These are phyloP conservation scores for Chloroceryle inda DNA, from an alignment of 2,797 vertebrate genomes.

Conservation along the genomic window DNA sequence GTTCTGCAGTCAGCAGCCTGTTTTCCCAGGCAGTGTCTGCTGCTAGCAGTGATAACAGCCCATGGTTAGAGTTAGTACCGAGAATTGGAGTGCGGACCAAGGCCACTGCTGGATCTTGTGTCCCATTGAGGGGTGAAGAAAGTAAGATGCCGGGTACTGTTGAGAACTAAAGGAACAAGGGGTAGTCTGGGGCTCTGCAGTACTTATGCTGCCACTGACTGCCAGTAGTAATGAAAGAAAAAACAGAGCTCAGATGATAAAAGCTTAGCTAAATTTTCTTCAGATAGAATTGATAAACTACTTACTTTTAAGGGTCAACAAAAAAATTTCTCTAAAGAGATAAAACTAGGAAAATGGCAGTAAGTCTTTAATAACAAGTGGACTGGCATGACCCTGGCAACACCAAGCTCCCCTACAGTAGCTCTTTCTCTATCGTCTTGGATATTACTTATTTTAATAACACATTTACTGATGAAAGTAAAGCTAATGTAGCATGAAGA, in stretches of 20 bases:
- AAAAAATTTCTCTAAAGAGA: neutral
- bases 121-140: too few species aligned
- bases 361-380: neutral
- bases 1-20: too few species aligned
- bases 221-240: neutral
- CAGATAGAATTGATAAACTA: neutral
- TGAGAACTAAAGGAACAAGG: neutral
- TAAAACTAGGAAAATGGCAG: conserved; percentile 7
- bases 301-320: neutral
- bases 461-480: conserved; percentile 52
- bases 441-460: conserved; percentile 48
- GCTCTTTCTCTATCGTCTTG: conserved; percentile 5
- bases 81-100: too few species aligned
- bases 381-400: conserved; percentile 15
- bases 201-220: neutral
- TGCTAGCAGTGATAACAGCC: too few species aligned
- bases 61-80: too few species aligned
- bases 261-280: neutral
- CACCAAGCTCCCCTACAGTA: neutral
- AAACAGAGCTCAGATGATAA: neutral
- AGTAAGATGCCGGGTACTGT: neutral
- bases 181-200: fast-evolving
- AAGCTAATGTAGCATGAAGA: conserved; percentile 55
- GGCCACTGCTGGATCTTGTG: too few species aligned
- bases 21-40: too few species aligned